Evolutionary conservation across 30 jellyfish, hydroid and myxozoan genomes (phyloP).

Genomic region (Pelagia noctiluca): DNA sequence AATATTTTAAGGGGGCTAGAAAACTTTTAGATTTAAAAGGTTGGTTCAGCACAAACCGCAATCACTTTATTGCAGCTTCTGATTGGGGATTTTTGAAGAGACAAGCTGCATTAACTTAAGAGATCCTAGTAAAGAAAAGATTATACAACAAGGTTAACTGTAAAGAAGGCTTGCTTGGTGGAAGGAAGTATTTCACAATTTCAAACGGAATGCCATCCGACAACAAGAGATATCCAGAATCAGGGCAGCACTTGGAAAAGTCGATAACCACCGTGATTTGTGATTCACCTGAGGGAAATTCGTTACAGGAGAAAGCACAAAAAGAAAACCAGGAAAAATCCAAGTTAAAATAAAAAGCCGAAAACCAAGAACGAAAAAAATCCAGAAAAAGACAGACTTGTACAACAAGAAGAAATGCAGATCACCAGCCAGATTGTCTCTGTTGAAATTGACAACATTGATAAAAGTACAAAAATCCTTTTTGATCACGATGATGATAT

Average conservation of each 20-base stretch:
- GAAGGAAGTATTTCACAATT: constrained; percentile 4
- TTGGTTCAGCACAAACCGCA: neutral
- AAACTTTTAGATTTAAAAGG: neutral
- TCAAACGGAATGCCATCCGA: constrained; percentile 15
- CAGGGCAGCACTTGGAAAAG: constrained; percentile 8
- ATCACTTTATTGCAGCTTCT: constrained; percentile 8
- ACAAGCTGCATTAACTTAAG: neutral
- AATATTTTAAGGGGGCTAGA: neutral
- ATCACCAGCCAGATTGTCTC: neutral
- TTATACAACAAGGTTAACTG: neutral
- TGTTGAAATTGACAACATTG: neutral
- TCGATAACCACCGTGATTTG: neutral
- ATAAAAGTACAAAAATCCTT: neutral
- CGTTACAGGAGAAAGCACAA: neutral
- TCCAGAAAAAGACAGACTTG: neutral
- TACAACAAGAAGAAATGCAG: neutral
- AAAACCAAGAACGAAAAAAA: neutral
- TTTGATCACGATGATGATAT: neutral
- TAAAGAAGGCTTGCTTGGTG: constrained; percentile 16
- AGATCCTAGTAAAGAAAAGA: neutral
- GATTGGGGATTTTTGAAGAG: constrained; percentile 5
- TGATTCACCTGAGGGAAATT: constrained; percentile 8
- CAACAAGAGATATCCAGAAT: neutral
- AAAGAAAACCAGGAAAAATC: constrained; percentile 6
- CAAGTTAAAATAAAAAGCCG: neutral